Evolutionary conservation across 2,113 vertebrate species (phyloP), one percentile per base, ranked within the genome.

Genomic region (Tragelaphus scriptus): DNA sequence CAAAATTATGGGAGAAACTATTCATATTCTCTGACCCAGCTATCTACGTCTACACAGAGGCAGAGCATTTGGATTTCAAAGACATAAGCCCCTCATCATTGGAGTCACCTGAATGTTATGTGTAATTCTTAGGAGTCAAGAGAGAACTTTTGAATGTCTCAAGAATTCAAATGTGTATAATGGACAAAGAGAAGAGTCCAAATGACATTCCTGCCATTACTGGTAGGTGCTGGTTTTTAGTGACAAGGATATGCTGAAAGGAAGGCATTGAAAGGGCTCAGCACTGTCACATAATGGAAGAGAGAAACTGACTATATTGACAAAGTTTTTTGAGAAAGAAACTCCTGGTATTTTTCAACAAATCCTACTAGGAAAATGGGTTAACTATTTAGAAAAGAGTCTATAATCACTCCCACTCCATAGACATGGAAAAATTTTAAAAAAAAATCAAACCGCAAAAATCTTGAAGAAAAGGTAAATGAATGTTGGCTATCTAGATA

Each of bases 371-470:
- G 51, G 21, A 89, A 68, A 47, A 63, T 71, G 58, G 15, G 25
- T 91, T 95, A 80, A 61, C 44, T 14, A 30, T 96, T 89, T 95
- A 91, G 87, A 75, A 53, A 85, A 94, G n/a, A 47, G 40, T 53
- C 8, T 68, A 25, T 88, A 40, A 47, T 85, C 47, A 61, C n/a
- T 44, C 6, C 47, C 49, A 90, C 40, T 86, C 49, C 17, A 88
- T 9, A 6, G 32, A 88, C 61, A 85, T 61, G 36, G 36, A 75
- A 89, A 26, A 36, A 32, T 65, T 65, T 17, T 0, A 15, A 32
- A 55, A 55, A 28, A 49, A 55, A 56, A 56, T 58, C 80, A 90
- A 68, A 86, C 32, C 7, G 5, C 80, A 61, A 87, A 81, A 90
- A 85, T 25, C 36, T 44, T 71, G 44, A 87, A 87, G 92, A 96